Evolutionary conservation across 1,140 invertebrate species (phyloP), one percentile per base, ranked within the genome.

Genomic region (Plectrocnemia conspersa): DNA sequence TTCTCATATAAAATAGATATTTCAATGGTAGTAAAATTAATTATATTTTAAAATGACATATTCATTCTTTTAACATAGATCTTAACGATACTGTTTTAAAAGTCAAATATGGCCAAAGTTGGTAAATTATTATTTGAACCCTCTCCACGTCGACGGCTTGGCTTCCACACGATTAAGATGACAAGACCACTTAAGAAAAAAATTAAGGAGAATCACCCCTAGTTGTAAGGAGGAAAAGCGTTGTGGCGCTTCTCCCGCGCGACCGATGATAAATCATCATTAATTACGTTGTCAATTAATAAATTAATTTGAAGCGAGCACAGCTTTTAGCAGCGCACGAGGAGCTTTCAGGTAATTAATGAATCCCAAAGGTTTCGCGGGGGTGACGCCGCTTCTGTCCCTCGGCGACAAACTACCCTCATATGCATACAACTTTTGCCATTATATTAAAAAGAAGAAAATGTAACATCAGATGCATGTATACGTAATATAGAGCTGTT

Each of bases 251-350:
- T 5, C 11, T 52, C 44, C 44, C 35, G 13, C 21, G 33, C 11
- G 47, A 22, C 48, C 19, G 13, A 44, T 59, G 54, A 61, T 61
- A 57, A 61, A 61, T 61, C 59, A 61, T 57, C 59, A 61, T 61
- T 61, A 61, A 61, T 61, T 61, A 61, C 53, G 48, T 56, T 61
- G 59, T 54, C 59, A 61, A 61, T 61, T 61, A 61, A 61, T 61
- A 57, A 54, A 56, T 61, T 61, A 61, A 61, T 61, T 61, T 50
- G 59, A 54, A 57, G 45, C 35, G 48, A 52, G 35, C 6, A 42
- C 19, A 15, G 45, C 56, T 56, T 56, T 56, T 50, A 29, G 25
- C 36, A 16, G 15, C 16, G 40, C 21, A n/a, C n/a, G 16, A 9
- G 25, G 35, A 2, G 18, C 49, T 29, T 19, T 9, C 36, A 54